Conservation (phyloP, 2,888 invertebrate species). For the Pristionchus fissidentatus region DNA sequence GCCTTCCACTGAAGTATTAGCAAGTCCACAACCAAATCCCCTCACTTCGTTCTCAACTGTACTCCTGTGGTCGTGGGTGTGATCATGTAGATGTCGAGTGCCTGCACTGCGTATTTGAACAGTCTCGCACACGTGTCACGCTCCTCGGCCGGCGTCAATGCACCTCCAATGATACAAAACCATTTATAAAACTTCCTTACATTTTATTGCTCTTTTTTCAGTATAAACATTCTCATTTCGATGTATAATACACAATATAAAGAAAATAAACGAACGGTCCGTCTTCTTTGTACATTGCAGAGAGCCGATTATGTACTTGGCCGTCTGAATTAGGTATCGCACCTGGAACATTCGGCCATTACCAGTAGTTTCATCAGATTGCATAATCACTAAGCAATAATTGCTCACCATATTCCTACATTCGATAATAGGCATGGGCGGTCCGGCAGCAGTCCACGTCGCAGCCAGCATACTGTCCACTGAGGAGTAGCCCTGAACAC, state of each 20-base stretch:
- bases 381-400: background rate
- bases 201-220: too few relatives aligned
- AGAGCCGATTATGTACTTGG: background rate
- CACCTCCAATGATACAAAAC: too few relatives aligned
- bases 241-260: too few relatives aligned
- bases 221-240: too few relatives aligned
- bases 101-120: constrained; percentile 41
- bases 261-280: constrained; percentile 1
- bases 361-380: background rate
- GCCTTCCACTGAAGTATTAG: too few relatives aligned
- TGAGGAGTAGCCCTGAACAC: constrained; percentile 12
- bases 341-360: too few relatives aligned
- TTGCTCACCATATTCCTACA: constrained; percentile 56
- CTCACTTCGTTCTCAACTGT: background rate
- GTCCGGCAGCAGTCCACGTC: constrained; percentile 40
- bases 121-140: constrained; percentile 12
- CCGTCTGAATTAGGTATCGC: constrained; percentile 34
- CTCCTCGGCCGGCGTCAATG: constrained; percentile 44
- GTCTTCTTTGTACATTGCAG: constrained; percentile 34
- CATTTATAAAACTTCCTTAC: too few relatives aligned
- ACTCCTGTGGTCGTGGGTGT: constrained; percentile 30
- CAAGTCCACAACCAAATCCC: too few relatives aligned
- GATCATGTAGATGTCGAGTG: constrained; percentile 34
- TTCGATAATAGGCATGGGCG: constrained; percentile 54
- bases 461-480: constrained; percentile 41